A percentile compares a stretch with the other conserved stretches of the same genome.
Evolutionary conservation across 2,113 vertebrate genomes (phyloP).

Genomic region (Mesocricetus auratus): DNA sequence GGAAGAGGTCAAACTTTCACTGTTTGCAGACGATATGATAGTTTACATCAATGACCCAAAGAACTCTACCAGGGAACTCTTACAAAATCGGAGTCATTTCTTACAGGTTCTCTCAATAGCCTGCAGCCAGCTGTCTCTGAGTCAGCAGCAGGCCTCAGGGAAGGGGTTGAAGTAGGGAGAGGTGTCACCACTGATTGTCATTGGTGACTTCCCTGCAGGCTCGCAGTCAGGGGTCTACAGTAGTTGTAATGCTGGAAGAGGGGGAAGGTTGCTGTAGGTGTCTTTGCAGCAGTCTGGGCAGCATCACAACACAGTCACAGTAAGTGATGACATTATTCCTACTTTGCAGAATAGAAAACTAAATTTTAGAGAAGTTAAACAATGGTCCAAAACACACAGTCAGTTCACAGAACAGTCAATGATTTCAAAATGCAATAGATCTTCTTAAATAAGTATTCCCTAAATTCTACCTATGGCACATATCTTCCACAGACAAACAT

Average conservation of each 20-base stretch:
- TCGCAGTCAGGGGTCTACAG: too few relatives aligned
- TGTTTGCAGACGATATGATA: too few relatives aligned
- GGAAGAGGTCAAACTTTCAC: too few relatives aligned
- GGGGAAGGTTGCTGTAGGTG: too few relatives aligned
- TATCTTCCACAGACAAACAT: neutral
- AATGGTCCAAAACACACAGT: neutral
- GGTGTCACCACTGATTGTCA: neutral
- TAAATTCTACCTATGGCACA: neutral
- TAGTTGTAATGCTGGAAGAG: neutral
- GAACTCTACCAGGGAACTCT: too few relatives aligned
- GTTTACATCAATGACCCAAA: too few relatives aligned
- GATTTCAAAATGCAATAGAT: neutral
- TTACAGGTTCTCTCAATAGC: neutral
- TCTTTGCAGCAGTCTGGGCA: neutral
- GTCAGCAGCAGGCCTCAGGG: too few relatives aligned
- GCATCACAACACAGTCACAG: neutral
- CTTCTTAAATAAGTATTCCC: neutral
- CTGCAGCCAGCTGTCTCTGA: neutral
- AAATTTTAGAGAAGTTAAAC: conserved; percentile 21
- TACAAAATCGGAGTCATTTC: neutral
- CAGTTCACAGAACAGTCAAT: neutral
- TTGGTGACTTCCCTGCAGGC: neutral
- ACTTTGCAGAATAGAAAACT: conserved; percentile 45
- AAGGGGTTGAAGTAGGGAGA: neutral
- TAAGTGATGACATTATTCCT: neutral